phyloP scores from a whole-genome alignment of 2,797 vertebrate genomes.

The Macropodus opercularis region DNA sequence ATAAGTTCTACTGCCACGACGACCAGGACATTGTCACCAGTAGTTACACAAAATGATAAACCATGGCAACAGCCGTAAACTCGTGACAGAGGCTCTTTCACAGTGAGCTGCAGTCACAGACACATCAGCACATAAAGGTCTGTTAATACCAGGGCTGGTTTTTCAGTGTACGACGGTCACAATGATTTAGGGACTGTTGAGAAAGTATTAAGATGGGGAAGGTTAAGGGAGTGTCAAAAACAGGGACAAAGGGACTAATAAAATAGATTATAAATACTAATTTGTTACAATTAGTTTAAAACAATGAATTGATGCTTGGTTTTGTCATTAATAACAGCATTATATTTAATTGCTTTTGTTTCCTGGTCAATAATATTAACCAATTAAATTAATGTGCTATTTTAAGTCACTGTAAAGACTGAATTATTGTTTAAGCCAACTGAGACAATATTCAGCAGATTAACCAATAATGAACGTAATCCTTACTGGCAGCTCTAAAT shows the following conservation, averaged over 20 bases:
- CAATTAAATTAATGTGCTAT: background rate
- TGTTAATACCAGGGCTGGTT: conserved; percentile 27
- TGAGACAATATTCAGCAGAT: background rate
- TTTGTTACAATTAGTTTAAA: too few species aligned
- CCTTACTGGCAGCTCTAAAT: background rate
- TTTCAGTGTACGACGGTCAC: conserved; percentile 10
- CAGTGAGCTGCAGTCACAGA: conserved; percentile 1
- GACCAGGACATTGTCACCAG: conserved; percentile 58
- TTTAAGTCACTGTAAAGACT: background rate
- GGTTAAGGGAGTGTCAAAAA: too few species aligned
- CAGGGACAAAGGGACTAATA: too few species aligned
- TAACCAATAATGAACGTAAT: background rate
- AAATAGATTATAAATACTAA: background rate
- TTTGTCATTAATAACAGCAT: background rate
- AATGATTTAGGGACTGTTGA: conserved; percentile 19
- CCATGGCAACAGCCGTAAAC: conserved; percentile 43
- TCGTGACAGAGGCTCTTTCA: conserved; percentile 20
- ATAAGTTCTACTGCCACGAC: conserved; percentile 43
- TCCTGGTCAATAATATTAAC: background rate
- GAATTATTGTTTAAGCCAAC: background rate
- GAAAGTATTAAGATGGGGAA: background rate
- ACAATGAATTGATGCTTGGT: too few species aligned
- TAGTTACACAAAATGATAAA: conserved; percentile 55
- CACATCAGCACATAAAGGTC: conserved; percentile 11
- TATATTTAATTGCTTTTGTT: background rate